A percentile compares a stretch with the other conserved stretches of the same genome.
Conservation (phyloP, 2,888 invertebrate genomes). For the Monochamus alternatus region DNA sequence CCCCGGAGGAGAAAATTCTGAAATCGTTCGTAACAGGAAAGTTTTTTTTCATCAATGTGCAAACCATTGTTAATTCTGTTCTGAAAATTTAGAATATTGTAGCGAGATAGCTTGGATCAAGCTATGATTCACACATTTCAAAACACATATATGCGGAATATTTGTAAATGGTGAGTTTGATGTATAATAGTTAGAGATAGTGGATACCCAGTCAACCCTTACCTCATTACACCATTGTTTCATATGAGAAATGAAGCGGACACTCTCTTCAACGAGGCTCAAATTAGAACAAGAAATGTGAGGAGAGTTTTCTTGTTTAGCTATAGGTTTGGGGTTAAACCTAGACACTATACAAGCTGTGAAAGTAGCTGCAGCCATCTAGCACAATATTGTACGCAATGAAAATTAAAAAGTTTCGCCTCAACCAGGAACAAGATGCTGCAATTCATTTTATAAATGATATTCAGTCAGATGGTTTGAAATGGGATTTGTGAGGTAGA, state of each 20-base stretch:
- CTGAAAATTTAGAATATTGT: constrained; percentile 42
- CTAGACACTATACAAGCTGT: too few species aligned
- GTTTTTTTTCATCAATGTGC: constrained; percentile 61
- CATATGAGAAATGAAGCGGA: background rate
- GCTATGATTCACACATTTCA: background rate
- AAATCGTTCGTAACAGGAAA: constrained; percentile 56
- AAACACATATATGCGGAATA: background rate
- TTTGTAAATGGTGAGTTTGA: constrained; percentile 7
- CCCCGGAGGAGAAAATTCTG: constrained; percentile 55
- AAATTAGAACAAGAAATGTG: background rate
- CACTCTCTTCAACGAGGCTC: background rate
- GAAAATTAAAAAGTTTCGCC: too few species aligned
- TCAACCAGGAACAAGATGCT: too few species aligned
- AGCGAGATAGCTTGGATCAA: background rate
- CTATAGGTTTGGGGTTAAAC: too few species aligned
- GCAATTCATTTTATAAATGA: too few species aligned
- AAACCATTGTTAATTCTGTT: constrained; percentile 52
- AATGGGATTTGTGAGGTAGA: too few species aligned
- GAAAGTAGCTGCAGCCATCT: too few species aligned
- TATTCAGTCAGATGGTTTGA: too few species aligned
- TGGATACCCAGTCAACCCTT: background rate
- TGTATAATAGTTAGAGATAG: background rate
- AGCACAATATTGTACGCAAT: too few species aligned
- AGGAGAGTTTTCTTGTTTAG: too few species aligned
- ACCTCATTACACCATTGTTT: background rate